Base-by-base conservation (phyloP, 2,113 vertebrate species). In the Capreolus pygargus region DNA sequence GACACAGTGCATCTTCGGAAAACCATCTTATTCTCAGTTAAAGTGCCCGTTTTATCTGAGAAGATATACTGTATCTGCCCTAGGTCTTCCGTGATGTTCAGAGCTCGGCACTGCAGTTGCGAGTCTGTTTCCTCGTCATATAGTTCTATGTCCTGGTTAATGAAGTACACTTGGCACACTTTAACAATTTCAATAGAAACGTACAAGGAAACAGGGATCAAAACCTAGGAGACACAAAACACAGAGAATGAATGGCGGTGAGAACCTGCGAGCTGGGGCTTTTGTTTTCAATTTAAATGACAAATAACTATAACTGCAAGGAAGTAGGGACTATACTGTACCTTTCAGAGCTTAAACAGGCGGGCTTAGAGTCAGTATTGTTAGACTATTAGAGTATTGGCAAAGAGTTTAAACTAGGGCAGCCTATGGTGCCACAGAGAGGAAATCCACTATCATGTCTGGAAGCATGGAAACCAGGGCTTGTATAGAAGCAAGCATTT, bases 21-120 rank as follows among this genome's bases (percentile, higher is more conserved):
- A 97, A 99, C 99, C 99, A 99, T 99, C 99, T 99, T 99, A 98
- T 99, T 99, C 97, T 99, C 99, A 0, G 99, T 99, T 70, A 99
- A 99, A 2, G 99, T 99, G 94, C 99, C 99, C 0, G 99, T 99
- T 98, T 99, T 99, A 98, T 99, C 99, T 60, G 99, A 99, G 98
- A 99, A 99, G 98, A 99, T 99, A 97, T 99, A 99, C 95, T 99
- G 99, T 98, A 99, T 99, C 98, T 99, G 99, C 81, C 99, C 99
- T 15, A 99, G 98, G 98, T 99, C 99, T 98, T 99, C 99, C 0
- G 99, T 99, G 98, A 99, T 99, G 97, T 99, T 99, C 95, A 99
- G 99, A 60, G 99, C 99, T 50, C 99, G 98, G 97, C 99, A 99
- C 97, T 99, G 99, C 95, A 99, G 99, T 92, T 99, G 99, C 2